A percentile compares a stretch with the other conserved stretches of the same genome.
These are phyloP conservation scores for Nasonia oneida DNA, from an alignment of 2,888 invertebrate species.

Conservation along the genomic window DNA sequence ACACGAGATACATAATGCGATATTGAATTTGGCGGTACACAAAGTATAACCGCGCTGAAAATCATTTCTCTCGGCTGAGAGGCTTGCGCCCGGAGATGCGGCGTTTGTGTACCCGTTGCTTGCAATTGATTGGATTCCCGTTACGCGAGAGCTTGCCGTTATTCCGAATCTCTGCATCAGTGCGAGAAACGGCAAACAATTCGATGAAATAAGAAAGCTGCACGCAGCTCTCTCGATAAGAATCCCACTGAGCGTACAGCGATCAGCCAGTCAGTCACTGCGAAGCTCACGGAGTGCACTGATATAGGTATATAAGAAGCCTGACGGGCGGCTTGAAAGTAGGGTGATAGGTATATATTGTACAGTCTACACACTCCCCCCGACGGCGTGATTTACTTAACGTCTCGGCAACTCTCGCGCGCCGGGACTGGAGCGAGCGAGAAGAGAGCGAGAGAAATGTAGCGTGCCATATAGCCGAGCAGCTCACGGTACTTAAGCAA, in stretches of 20 bases:
- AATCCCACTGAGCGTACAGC: slow-evolving; percentile 6
- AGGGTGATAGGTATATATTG: neutral
- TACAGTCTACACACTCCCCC: neutral
- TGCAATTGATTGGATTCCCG: too few relatives aligned
- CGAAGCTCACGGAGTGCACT: neutral
- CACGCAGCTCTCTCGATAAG: neutral
- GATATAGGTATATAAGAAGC: too few relatives aligned
- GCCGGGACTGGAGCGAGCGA: neutral
- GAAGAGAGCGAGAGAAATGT: slow-evolving; percentile 10
- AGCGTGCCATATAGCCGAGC: neutral
- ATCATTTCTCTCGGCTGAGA: too few relatives aligned
- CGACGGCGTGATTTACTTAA: slow-evolving; percentile 48
- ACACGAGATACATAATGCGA: too few relatives aligned
- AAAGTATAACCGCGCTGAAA: too few relatives aligned
- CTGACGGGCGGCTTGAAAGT: neutral
- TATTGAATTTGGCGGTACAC: too few relatives aligned
- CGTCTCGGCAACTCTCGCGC: slow-evolving; percentile 27
- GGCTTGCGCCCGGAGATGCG: too few relatives aligned
- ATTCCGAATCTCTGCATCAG: too few relatives aligned
- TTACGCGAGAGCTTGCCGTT: too few relatives aligned
- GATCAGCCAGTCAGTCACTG: slow-evolving; percentile 22
- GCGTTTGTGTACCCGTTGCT: too few relatives aligned
- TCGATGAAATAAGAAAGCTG: neutral
- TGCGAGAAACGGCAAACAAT: too few relatives aligned
- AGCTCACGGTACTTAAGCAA: slow-evolving; percentile 63